Evolutionary conservation across 2,113 vertebrate genomes (phyloP).

Genomic region (Tetrao urogallus): DNA sequence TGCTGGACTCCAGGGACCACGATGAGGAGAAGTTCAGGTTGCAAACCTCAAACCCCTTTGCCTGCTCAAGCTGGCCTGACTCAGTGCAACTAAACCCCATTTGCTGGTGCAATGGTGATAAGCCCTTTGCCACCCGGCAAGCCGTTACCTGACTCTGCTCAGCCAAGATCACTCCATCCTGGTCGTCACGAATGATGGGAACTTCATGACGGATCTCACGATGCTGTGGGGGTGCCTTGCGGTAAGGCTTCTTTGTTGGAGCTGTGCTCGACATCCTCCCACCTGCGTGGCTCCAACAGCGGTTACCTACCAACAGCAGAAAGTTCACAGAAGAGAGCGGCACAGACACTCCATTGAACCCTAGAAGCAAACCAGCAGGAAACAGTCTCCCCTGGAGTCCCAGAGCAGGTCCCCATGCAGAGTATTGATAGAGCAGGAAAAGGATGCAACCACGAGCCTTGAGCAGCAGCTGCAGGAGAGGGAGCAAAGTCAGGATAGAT

Average conservation of each 20-base stretch:
- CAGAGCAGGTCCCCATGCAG: constrained; percentile 53
- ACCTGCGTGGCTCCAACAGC: constrained; percentile 20
- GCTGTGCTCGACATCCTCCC: constrained; percentile 87
- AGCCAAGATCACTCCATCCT: constrained; percentile 74
- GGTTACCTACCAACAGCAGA: constrained; percentile 65
- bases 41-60: constrained; percentile 61
- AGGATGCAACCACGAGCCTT: constrained; percentile 24
- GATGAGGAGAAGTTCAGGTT: constrained; percentile 65
- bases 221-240: constrained; percentile 96
- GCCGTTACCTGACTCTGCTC: constrained; percentile 84
- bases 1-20: constrained; percentile 76
- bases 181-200: constrained; percentile 78
- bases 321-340: constrained; percentile 43
- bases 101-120: constrained; percentile 59
- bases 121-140: constrained; percentile 54
- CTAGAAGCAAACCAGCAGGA: constrained; percentile 25
- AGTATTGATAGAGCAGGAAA: constrained; percentile 8
- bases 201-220: constrained; percentile 87
- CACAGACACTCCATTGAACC: not conserved
- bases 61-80: constrained; percentile 63
- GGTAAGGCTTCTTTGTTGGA: constrained; percentile 92
- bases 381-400: not conserved
- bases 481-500: constrained; percentile 38
- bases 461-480: constrained; percentile 49
- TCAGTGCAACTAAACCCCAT: constrained; percentile 63